These are phyloP conservation scores for Nomada fabriciana DNA, from an alignment of 2,888 invertebrate genomes.

Conservation along the genomic window DNA sequence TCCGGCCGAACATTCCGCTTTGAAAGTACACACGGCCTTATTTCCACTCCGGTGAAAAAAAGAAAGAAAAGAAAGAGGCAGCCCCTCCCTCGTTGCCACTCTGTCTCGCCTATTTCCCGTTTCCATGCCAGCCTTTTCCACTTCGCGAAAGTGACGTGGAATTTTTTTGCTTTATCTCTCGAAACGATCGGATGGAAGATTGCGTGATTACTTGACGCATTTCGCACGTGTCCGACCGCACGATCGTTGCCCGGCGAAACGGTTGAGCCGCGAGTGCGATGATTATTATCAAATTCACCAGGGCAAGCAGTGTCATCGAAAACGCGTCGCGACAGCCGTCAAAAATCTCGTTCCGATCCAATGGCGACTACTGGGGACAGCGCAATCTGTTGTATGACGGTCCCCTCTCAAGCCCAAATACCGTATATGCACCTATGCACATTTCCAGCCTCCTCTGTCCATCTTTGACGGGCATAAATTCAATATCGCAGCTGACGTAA, in stretches of 20 bases:
- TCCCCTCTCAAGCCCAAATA: conserved; percentile 26
- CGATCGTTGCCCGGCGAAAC: not conserved
- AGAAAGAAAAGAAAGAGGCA: no score
- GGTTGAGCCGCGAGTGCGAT: not conserved
- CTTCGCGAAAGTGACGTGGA: no score
- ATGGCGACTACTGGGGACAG: not conserved
- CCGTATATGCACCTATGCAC: conserved; percentile 35
- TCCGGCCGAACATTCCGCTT: conserved; percentile 58
- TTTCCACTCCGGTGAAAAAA: conserved; percentile 33
- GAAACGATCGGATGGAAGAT: not conserved
- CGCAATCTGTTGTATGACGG: conserved; percentile 32
- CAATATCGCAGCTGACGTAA: conserved; percentile 57
- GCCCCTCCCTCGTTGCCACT: not conserved
- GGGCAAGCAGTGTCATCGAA: conserved; percentile 6
- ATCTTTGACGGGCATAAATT: conserved; percentile 58
- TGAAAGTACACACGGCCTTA: conserved; percentile 61
- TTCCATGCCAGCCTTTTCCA: not conserved
- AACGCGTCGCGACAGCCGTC: conserved; percentile 29
- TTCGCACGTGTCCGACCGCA: not conserved
- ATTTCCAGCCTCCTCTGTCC: conserved; percentile 52
- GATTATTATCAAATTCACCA: conserved; percentile 19
- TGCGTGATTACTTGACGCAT: not conserved
- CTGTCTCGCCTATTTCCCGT: not conserved
- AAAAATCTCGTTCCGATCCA: conserved; percentile 18
- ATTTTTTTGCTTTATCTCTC: not conserved